Evolutionary conservation across 1,140 invertebrate genomes (phyloP), one percentile per base, ranked within the genome.

Genomic region (Philotrypesis tridentata): DNA sequence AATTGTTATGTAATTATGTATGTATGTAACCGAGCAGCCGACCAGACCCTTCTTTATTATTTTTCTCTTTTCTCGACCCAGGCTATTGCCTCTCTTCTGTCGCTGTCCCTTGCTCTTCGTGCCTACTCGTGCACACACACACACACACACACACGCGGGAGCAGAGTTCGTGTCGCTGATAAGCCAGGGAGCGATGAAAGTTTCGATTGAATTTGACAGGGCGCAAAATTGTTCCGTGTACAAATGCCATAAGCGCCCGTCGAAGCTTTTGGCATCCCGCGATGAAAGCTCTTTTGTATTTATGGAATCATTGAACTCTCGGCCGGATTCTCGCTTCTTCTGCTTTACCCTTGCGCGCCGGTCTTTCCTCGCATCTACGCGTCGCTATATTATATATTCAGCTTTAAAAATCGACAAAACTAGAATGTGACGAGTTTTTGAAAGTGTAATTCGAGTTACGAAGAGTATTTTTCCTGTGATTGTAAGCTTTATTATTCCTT

Each of bases 121-220:
- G 29, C 61, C 9, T 31, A 14, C 40, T 14, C 9, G 6, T 43
- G 21, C 17, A 55, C n/a, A n/a, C 17, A 5, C 6, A 55, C 21
- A 17, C 7, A 7, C 48, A 17, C 21, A n/a, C 12, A 14, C 40
- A 11, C 7, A 43, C 12, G 40, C 25, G 67, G 2, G 74, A 71
- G n/a, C 61, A 65, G 63, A 55, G 43, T 12, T 78, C 40, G 72
- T 70, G 31, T 80, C 71, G 55, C 68, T 55, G 82, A 74, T 80
- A 83, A 83, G 70, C 76, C 77, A 11, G 70, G 27, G 40, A 79
- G 60, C 40, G 75, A 83, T 83, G 73, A 76, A 76, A 82, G 61
- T 83, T 83, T 73, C 82, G 77, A 79, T 79, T 82, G 82, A 79
- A 79, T 55, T 79, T 83, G 82, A 83, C 75, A 79, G 68, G 82